Evolutionary conservation across 2,888 invertebrate genomes (phyloP).

Genomic region (Tipula confusa): DNA sequence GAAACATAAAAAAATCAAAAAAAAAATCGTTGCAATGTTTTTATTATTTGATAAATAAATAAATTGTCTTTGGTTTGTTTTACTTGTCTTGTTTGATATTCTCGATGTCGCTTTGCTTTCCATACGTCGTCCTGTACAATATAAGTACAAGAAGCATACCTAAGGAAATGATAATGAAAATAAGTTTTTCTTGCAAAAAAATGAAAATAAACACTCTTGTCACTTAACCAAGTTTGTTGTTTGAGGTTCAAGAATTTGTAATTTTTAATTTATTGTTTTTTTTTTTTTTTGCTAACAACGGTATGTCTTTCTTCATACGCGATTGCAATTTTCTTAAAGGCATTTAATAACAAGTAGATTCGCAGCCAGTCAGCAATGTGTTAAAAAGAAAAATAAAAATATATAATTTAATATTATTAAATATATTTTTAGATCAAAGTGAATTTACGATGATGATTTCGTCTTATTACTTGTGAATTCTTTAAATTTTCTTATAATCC

Average conservation of each 20-base stretch:
- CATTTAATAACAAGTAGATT: not conserved
- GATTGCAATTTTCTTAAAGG: not conserved
- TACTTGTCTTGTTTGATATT: constrained; percentile 8
- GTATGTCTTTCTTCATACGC: not conserved
- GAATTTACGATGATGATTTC: not conserved
- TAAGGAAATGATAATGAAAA: not conserved
- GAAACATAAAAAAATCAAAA: not conserved
- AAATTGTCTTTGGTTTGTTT: constrained; percentile 9
- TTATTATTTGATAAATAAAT: not conserved
- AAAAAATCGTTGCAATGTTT: not conserved
- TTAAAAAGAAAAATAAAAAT: not conserved
- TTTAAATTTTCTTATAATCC: not conserved
- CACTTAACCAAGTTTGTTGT: not conserved
- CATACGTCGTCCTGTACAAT: not conserved
- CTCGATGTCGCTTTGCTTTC: not conserved
- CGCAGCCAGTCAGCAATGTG: not conserved
- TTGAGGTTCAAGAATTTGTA: not conserved
- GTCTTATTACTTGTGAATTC: not conserved
- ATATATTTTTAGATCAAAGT: not conserved
- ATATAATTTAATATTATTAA: not conserved
- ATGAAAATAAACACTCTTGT: not conserved
- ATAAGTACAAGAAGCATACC: not conserved
- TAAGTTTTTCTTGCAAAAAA: too few species aligned
- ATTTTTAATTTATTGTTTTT: not conserved
- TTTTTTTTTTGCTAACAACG: not conserved